Conservation (phyloP, 2,797 vertebrate genomes). For the Zenarchopterus dispar region DNA sequence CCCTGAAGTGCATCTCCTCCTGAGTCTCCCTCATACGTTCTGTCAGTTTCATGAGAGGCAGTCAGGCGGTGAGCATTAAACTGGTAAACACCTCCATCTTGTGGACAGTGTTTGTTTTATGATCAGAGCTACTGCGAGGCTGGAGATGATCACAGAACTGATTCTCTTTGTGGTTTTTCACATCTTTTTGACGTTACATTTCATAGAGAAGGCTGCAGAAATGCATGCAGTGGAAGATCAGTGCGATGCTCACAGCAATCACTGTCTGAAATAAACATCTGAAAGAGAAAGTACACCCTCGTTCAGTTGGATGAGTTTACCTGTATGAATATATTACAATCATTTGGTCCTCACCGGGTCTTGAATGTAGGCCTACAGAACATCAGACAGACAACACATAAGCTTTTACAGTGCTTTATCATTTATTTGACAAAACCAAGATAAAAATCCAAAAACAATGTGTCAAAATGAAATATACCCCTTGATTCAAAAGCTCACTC, state of each 20-base stretch:
- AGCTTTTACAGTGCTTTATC: too few relatives aligned
- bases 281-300: too few relatives aligned
- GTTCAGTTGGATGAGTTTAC: too few relatives aligned
- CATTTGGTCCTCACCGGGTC: too few relatives aligned
- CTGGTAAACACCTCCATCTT: slow-evolving; percentile 88
- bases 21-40: slow-evolving; percentile 29
- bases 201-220: neutral
- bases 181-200: neutral
- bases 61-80: slow-evolving; percentile 60
- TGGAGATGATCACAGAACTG: neutral
- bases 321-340: too few relatives aligned
- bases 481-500: too few relatives aligned
- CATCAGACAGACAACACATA: too few relatives aligned
- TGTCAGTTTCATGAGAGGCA: slow-evolving; percentile 44
- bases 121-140: neutral
- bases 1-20: slow-evolving; percentile 49
- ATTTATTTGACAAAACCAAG: too few relatives aligned
- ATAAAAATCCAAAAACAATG: too few relatives aligned
- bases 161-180: neutral
- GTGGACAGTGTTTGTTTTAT: slow-evolving; percentile 70
- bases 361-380: too few relatives aligned
- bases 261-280: slow-evolving; percentile 22
- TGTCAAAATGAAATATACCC: too few relatives aligned
- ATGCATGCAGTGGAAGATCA: too few relatives aligned
- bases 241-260: neutral